These are phyloP conservation scores for Chrysomallon squamiferum DNA, from an alignment of 1,140 invertebrate species.

Conservation along the genomic window DNA sequence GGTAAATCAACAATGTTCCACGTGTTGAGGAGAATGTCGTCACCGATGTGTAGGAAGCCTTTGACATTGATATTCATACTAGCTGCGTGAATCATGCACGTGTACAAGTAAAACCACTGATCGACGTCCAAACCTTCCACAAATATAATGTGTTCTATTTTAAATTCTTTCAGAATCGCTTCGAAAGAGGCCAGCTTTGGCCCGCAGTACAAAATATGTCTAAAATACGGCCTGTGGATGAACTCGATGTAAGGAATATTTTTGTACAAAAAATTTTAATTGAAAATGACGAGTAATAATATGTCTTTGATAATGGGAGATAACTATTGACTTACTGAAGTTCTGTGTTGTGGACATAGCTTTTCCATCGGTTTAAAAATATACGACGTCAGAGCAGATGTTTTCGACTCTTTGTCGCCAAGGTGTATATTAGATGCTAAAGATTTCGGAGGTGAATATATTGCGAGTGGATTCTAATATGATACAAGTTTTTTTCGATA, in stretches of 20 bases:
- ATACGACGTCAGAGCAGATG: neutral
- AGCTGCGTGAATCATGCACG: neutral
- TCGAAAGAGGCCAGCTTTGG: neutral
- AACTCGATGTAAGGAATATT: neutral
- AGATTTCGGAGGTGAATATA: too few relatives aligned
- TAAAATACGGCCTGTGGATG: neutral
- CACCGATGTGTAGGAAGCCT: slow-evolving; percentile 17
- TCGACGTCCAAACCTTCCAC: neutral
- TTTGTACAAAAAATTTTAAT: neutral
- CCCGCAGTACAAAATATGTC: neutral
- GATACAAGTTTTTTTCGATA: too few relatives aligned
- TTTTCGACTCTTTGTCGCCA: neutral
- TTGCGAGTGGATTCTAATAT: too few relatives aligned
- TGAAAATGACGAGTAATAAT: neutral
- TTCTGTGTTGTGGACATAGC: neutral
- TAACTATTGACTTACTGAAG: neutral
- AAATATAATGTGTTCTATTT: neutral
- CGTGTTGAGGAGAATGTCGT: slow-evolving; percentile 16
- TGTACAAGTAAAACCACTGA: neutral
- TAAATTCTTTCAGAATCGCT: neutral
- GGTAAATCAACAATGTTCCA: slow-evolving; percentile 9
- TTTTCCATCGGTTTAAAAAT: neutral
- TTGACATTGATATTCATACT: slow-evolving; percentile 1
- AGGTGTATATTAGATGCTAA: too few relatives aligned
- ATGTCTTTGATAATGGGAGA: neutral